Conservation (phyloP, 1,140 invertebrate genomes). For the Drosophila parvula region DNA sequence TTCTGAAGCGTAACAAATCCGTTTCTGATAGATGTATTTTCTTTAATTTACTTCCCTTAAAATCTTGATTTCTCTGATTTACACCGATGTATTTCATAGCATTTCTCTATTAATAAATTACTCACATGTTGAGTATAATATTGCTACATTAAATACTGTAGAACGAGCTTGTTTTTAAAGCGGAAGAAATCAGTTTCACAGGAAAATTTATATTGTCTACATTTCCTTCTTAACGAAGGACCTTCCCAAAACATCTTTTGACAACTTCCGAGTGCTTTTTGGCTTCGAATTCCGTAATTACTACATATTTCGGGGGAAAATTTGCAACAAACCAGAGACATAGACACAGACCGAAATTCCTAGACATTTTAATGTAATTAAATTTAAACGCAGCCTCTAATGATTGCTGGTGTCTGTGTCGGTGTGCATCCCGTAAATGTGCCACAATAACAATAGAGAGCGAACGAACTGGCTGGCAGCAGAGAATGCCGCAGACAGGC, state of each 20-base stretch:
- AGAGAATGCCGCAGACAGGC: conserved; percentile 47
- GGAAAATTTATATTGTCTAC: background rate
- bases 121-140: no score
- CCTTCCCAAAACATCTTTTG: background rate
- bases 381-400: conserved; percentile 60
- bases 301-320: conserved; percentile 27
- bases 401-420: background rate
- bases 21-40: background rate
- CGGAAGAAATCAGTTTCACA: background rate
- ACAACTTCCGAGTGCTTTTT: conserved; percentile 10
- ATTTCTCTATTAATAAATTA: no score
- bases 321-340: conserved; percentile 32
- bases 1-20: background rate
- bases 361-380: conserved; percentile 71
- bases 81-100: no score
- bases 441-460: conserved; percentile 67
- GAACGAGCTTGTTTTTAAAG: background rate
- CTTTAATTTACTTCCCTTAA: background rate
- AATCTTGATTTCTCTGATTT: no score
- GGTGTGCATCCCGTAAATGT: conserved; percentile 60
- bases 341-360: conserved; percentile 29
- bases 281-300: conserved; percentile 35
- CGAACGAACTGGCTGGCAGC: conserved; percentile 18
- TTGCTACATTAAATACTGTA: no score
- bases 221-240: background rate